Evolutionary conservation across 2,797 vertebrate species (phyloP).

Genomic region (Cryptoblepharus egeriae): DNA sequence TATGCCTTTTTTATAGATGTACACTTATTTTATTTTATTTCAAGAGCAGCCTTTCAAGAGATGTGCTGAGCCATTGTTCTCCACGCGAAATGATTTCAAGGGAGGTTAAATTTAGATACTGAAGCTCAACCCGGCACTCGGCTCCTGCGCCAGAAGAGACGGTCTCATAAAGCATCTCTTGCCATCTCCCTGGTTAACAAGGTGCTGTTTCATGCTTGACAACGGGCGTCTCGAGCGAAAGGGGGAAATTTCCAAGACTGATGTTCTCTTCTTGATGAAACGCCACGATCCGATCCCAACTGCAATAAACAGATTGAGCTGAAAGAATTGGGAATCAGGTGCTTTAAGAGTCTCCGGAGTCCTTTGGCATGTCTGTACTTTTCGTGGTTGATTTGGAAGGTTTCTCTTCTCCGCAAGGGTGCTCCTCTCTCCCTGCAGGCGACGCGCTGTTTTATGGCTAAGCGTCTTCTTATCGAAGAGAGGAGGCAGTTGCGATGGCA

Average conservation of each 20-base stretch:
- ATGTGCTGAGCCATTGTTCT: not conserved
- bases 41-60: not conserved
- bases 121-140: not conserved
- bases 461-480: not conserved
- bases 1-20: not conserved
- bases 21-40: slow-evolving; percentile 21
- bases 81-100: slow-evolving; percentile 22
- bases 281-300: not conserved
- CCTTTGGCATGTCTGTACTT: not conserved
- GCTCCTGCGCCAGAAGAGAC: not conserved
- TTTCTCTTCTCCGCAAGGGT: not conserved
- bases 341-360: not conserved
- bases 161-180: not conserved
- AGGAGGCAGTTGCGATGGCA: slow-evolving; percentile 22
- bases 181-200: not conserved
- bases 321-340: not conserved
- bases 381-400: not conserved
- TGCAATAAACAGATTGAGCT: not conserved
- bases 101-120: slow-evolving; percentile 11
- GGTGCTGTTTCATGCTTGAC: slow-evolving; percentile 8
- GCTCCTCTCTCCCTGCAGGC: not conserved
- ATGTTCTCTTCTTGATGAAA: not conserved
- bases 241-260: not conserved
- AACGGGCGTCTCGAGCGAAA: not conserved
- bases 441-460: not conserved